phyloP scores from a whole-genome alignment of 2,797 vertebrate genomes.

The Mus caroli region DNA sequence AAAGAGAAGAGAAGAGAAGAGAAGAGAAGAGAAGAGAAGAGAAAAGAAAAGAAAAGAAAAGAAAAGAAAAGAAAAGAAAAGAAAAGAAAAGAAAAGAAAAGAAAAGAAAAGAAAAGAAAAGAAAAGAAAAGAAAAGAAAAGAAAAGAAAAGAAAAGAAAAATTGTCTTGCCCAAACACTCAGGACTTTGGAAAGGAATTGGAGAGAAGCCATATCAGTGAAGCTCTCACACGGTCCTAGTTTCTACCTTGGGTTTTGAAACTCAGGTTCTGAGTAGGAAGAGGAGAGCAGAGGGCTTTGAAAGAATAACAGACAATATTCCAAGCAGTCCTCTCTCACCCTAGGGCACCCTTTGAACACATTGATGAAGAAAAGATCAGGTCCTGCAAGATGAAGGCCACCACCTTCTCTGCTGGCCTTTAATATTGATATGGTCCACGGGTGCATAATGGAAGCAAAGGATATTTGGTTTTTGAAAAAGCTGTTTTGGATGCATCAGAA shows the following conservation, averaged over 20 bases:
- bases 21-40: not conserved
- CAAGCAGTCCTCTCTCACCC: not conserved
- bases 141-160: not conserved
- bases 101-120: not conserved
- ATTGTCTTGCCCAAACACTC: not conserved
- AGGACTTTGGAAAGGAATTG: constrained; percentile 26
- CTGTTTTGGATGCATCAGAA: not conserved
- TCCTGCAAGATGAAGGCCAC: not conserved
- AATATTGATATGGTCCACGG: not conserved
- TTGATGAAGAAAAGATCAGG: not conserved
- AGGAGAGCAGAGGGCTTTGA: not conserved
- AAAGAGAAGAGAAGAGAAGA: not conserved
- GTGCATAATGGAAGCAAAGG: not conserved
- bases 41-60: not conserved
- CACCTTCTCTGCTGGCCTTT: not conserved
- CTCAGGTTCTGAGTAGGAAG: constrained; percentile 6
- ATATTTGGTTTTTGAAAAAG: constrained; percentile 50
- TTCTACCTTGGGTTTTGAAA: not conserved
- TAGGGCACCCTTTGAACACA: not conserved
- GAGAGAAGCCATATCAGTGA: not conserved
- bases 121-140: not conserved
- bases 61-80: not conserved
- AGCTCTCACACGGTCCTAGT: not conserved
- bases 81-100: not conserved
- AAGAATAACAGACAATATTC: not conserved